Evolutionary conservation across 53 echinoderm and acorn worm species (phyloP).

Genomic region (Paracentrotus lividus): DNA sequence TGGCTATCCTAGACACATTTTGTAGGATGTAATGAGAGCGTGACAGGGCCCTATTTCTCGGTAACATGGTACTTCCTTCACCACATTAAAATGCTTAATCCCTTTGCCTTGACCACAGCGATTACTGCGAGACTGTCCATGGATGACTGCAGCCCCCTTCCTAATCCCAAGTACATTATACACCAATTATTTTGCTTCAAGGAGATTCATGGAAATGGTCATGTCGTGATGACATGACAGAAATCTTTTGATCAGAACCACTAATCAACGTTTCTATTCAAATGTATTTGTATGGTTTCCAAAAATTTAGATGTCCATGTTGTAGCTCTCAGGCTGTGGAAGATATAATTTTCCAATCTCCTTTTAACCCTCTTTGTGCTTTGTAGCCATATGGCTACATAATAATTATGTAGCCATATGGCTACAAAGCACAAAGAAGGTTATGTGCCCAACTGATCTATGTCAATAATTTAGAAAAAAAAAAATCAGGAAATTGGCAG

Average conservation of each 20-base stretch:
- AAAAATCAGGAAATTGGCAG: too few relatives aligned
- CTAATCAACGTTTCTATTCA: too few relatives aligned
- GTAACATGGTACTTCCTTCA: constrained; percentile 53
- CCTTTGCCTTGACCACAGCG: constrained; percentile 45
- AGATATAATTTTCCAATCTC: not conserved
- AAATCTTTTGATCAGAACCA: not conserved
- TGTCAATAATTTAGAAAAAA: too few relatives aligned
- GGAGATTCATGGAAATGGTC: not conserved
- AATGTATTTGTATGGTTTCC: too few relatives aligned
- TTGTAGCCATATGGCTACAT: too few relatives aligned
- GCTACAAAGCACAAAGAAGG: too few relatives aligned
- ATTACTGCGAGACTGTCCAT: constrained; percentile 28
- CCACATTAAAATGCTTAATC: not conserved
- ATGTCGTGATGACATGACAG: not conserved
- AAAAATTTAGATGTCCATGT: not conserved
- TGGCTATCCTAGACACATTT: too few relatives aligned
- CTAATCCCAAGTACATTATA: constrained; percentile 43
- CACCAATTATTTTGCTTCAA: not conserved
- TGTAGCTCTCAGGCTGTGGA: not conserved
- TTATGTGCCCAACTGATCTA: too few relatives aligned
- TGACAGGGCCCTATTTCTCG: not conserved
- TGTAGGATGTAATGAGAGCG: too few relatives aligned
- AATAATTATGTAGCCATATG: too few relatives aligned
- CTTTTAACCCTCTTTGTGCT: too few relatives aligned
- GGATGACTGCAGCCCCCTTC: constrained; percentile 18